Evolutionary conservation across 2,797 vertebrate genomes (phyloP).

Genomic region (Scleropages formosus): DNA sequence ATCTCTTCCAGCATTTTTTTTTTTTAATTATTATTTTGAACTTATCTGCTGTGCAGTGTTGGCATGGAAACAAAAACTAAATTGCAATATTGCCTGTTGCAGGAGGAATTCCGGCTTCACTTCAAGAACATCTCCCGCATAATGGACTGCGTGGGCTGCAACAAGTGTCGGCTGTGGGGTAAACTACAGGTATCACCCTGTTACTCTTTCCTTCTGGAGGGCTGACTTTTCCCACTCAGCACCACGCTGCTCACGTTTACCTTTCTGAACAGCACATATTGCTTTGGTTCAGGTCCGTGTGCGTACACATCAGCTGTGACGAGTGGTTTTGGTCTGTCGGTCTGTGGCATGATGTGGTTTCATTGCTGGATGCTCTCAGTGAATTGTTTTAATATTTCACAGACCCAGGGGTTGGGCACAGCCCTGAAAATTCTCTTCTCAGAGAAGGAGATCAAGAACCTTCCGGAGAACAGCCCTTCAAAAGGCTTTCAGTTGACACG

Average conservation of each 20-base stretch:
- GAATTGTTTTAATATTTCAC: slow-evolving; percentile 21
- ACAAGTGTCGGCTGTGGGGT: slow-evolving; percentile 94
- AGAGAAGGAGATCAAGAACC: slow-evolving; percentile 89
- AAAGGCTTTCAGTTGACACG: slow-evolving; percentile 92
- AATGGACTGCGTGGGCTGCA: slow-evolving; percentile 98
- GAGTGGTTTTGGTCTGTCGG: no score
- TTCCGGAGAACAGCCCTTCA: slow-evolving; percentile 84
- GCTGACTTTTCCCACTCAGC: not conserved
- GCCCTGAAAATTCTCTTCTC: slow-evolving; percentile 95
- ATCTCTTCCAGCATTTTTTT: not conserved
- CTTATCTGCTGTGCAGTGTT: not conserved
- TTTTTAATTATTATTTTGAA: no score
- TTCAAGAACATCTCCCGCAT: slow-evolving; percentile 98
- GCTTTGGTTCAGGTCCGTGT: not conserved
- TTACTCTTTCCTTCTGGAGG: not conserved
- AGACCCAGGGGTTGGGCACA: slow-evolving; percentile 92
- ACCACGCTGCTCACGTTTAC: not conserved
- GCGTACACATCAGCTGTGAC: no score
- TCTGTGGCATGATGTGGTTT: not conserved
- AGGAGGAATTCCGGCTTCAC: slow-evolving; percentile 94
- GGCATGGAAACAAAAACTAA: not conserved
- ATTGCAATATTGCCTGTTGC: slow-evolving; percentile 16
- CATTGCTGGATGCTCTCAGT: not conserved
- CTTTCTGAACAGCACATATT: not conserved
- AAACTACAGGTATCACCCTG: slow-evolving; percentile 80